Evolutionary conservation across 2,888 invertebrate genomes (phyloP).

Genomic region (Phyllotreta cruciferae): DNA sequence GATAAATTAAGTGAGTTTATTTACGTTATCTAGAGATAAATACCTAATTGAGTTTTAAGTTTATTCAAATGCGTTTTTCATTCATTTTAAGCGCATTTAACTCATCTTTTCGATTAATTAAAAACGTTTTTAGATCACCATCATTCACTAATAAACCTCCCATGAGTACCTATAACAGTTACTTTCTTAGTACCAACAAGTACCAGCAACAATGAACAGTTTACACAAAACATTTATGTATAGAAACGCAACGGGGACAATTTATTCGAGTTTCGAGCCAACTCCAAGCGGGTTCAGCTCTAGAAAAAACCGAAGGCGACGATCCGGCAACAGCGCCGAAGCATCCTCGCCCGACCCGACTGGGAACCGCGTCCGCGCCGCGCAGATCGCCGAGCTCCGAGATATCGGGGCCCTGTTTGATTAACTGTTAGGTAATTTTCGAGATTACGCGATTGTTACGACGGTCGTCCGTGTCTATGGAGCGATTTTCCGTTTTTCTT

Average conservation of each 20-base stretch:
- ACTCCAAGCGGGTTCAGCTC: not conserved
- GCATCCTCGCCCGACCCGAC: constrained; percentile 11
- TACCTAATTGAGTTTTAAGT: too few species aligned
- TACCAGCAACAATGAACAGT: not conserved
- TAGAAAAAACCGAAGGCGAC: not conserved
- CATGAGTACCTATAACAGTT: too few species aligned
- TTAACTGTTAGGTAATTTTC: constrained; percentile 47
- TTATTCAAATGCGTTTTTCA: too few species aligned
- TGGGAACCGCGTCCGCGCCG: constrained; percentile 10
- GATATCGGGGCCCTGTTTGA: constrained; percentile 44
- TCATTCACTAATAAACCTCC: too few species aligned
- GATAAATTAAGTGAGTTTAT: too few species aligned
- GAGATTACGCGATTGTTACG: constrained; percentile 46
- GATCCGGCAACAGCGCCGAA: constrained; percentile 13
- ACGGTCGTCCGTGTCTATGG: constrained; percentile 34
- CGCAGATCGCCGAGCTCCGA: constrained; percentile 37
- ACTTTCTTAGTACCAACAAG: too few species aligned
- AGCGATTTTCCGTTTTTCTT: constrained; percentile 33
- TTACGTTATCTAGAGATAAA: too few species aligned
- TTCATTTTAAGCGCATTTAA: constrained; percentile 13
- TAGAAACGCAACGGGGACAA: too few species aligned
- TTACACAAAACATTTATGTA: too few species aligned
- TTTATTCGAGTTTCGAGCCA: too few species aligned
- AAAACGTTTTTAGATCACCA: too few species aligned
- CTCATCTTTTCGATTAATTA: too few species aligned